These are phyloP conservation scores for Zosterops lateralis DNA, from an alignment of 2,113 vertebrate genomes.

Conservation along the genomic window DNA sequence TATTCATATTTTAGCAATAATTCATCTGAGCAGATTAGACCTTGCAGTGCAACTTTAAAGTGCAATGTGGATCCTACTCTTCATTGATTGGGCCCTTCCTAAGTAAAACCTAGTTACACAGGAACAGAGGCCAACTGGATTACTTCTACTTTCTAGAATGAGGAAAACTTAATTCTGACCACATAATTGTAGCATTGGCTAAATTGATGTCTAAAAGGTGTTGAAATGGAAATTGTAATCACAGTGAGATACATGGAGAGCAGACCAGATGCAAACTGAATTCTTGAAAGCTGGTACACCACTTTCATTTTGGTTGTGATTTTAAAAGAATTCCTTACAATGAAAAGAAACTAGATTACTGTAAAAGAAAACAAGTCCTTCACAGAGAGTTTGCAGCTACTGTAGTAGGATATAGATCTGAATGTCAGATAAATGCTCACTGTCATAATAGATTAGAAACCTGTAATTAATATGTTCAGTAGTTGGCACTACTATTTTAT, in stretches of 20 bases:
- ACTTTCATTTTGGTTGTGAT: background rate
- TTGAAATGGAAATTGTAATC: background rate
- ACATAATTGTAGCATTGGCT: background rate
- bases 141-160: background rate
- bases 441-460: background rate
- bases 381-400: background rate
- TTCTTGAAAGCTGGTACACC: background rate
- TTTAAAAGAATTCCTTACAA: background rate
- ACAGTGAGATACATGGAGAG: background rate
- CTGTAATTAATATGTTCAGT: background rate
- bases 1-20: background rate
- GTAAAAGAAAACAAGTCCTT: background rate
- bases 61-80: background rate
- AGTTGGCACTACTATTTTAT: background rate
- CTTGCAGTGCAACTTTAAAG: background rate
- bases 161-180: background rate
- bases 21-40: background rate
- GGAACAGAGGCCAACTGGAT: background rate
- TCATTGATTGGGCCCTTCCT: background rate
- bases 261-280: background rate
- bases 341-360: background rate
- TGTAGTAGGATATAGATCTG: background rate
- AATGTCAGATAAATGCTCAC: background rate
- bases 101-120: background rate
- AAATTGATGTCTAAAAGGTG: background rate